Conservation (phyloP, 2,888 invertebrate genomes). For the Colostygia pectinataria region DNA sequence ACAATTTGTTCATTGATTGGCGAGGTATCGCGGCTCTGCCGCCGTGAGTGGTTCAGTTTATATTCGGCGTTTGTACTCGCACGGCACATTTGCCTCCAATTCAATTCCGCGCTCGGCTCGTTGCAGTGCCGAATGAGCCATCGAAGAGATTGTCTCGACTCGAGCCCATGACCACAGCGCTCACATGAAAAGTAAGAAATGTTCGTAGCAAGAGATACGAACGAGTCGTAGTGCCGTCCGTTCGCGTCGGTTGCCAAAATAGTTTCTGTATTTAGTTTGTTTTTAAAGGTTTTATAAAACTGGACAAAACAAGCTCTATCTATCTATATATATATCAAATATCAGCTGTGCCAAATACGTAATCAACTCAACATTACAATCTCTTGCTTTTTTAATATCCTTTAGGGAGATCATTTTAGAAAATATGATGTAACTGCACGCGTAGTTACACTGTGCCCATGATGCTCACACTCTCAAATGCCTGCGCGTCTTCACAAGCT, state of each 20-base stretch:
- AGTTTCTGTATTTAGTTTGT: too few relatives aligned
- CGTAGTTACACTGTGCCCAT: slow-evolving; percentile 3
- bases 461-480: slow-evolving; percentile 18
- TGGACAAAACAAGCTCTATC: too few relatives aligned
- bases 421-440: neutral
- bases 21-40: slow-evolving; percentile 52
- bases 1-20: slow-evolving; percentile 58
- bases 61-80: slow-evolving; percentile 69
- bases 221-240: too few relatives aligned
- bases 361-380: too few relatives aligned
- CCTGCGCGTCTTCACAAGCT: slow-evolving; percentile 21
- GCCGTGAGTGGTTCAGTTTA: slow-evolving; percentile 68
- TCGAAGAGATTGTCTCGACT: slow-evolving; percentile 68
- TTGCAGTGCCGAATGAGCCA: slow-evolving; percentile 77
- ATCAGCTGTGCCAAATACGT: too few relatives aligned
- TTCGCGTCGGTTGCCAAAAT: too few relatives aligned
- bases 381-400: too few relatives aligned
- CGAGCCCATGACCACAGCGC: slow-evolving; percentile 16
- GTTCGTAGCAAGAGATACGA: neutral
- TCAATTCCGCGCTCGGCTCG: slow-evolving; percentile 76
- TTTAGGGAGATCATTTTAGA: too few relatives aligned
- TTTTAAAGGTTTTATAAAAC: too few relatives aligned
- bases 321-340: too few relatives aligned
- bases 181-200: slow-evolving; percentile 3
- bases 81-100: slow-evolving; percentile 79